Conservation (phyloP, 2,113 vertebrate species). For the Pionites leucogaster region DNA sequence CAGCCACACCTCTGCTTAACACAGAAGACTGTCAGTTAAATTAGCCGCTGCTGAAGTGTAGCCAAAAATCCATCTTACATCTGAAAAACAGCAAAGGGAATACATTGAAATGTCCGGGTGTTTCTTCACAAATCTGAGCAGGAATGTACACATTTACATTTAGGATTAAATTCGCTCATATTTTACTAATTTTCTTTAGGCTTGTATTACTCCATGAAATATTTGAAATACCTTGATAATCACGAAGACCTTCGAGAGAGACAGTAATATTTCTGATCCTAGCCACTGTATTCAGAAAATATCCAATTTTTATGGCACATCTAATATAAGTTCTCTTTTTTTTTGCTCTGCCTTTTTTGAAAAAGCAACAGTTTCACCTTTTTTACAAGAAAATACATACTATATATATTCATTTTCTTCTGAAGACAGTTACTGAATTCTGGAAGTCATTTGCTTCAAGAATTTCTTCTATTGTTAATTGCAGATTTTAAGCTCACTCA, state of each 20-base stretch:
- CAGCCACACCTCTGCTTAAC: neutral
- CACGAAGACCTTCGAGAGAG: neutral
- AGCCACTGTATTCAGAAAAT: neutral
- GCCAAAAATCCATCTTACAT: conserved; percentile 1
- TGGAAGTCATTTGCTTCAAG: conserved; percentile 28
- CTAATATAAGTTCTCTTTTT: neutral
- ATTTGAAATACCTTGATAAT: neutral
- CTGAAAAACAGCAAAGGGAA: neutral
- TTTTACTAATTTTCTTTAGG: neutral
- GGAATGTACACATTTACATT: neutral
- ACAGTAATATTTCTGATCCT: neutral
- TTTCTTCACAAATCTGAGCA: neutral
- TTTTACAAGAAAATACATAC: neutral
- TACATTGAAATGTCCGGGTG: neutral
- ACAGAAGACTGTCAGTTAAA: neutral
- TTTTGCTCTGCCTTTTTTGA: neutral
- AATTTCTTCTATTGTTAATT: conserved; percentile 32
- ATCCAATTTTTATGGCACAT: neutral
- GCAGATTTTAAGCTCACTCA: conserved; percentile 42
- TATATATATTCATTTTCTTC: neutral
- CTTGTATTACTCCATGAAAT: neutral
- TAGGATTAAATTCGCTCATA: neutral
- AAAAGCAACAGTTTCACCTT: neutral
- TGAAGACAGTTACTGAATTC: neutral
- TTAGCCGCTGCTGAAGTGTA: neutral